Base-by-base conservation (phyloP, 2,888 invertebrate species). In the Chaetogeoica ovagalla region DNA sequence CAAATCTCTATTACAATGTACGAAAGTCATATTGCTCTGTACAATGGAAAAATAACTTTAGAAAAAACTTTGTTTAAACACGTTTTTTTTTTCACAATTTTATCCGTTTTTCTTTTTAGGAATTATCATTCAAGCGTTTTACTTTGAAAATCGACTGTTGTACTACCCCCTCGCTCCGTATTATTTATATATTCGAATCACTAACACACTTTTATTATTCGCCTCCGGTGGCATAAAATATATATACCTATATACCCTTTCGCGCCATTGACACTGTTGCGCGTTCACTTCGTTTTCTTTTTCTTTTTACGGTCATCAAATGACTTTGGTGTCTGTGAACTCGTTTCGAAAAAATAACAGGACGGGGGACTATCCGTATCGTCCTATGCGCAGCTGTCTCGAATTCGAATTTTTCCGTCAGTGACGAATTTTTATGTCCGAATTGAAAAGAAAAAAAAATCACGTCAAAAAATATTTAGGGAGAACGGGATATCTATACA, bases 181-280 rank as follows among this genome's bases (percentile, higher is more conserved):
- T 48, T 48, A 55, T 65, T 74, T 66, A 66, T 66, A 66, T 68
- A 48, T 69, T 69, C 30, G 52, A 63, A 74, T 63, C 77, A 70
- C 77, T 70, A 70, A 77, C 69, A n/a, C n/a, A n/a, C 69, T 62
- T 77, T 55, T 68, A 52, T 70, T 62, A 52, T 70, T 70, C 70
- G 69, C 69, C 69, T 37, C 37, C 69, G 48, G 62, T 69, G 77
- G 69, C 69, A 77, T 77, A 15, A 3, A 48, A 48, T 48, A 30
- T 30, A 6, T 39, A 39, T 8, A 39, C 39, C 8, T 48, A 48
- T 7, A 48, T 48, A 77, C 69, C 48, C 77, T 70, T 77, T 69
- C 69, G 30, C 68, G 30, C 69, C 52, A 39, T 77, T 57, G 21
- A 55, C 62, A 68, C 23, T 65, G 39, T 65, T 48, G n/a, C 4